phyloP scores from a whole-genome alignment of 64 coral and sea anemone species.

The Actinia equina region DNA sequence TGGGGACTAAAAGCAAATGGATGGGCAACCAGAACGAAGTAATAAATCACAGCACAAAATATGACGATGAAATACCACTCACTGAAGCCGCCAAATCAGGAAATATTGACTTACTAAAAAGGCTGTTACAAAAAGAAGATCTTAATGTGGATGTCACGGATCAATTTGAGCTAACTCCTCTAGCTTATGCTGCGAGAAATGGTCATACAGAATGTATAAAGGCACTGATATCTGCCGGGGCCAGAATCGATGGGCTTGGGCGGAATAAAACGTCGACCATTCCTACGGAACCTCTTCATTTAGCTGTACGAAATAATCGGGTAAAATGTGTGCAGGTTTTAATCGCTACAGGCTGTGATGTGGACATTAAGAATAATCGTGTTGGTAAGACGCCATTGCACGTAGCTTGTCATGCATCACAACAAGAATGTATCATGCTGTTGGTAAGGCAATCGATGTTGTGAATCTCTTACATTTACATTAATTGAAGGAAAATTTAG shows the following conservation, averaged over 20 bases:
- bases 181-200: constrained; percentile 74
- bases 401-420: constrained; percentile 65
- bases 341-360: constrained; percentile 59
- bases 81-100: constrained; percentile 64
- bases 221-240: constrained; percentile 54
- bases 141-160: constrained; percentile 56
- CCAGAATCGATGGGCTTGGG: constrained; percentile 58
- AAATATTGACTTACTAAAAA: constrained; percentile 27
- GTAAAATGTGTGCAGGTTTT: constrained; percentile 65
- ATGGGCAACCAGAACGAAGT: constrained; percentile 71
- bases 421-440: constrained; percentile 45
- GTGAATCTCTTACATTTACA: background rate
- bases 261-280: constrained; percentile 61
- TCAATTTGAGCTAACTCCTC: constrained; percentile 66
- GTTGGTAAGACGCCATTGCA: constrained; percentile 57
- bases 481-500: background rate
- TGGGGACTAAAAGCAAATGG: background rate
- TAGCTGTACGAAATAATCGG: constrained; percentile 61
- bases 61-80: constrained; percentile 57
- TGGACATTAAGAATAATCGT: constrained; percentile 65
- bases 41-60: constrained; percentile 17
- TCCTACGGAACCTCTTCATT: constrained; percentile 55
- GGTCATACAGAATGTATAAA: constrained; percentile 60
- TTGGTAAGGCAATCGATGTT: constrained; percentile 43
- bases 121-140: constrained; percentile 42